Evolutionary conservation across 2,797 vertebrate species (phyloP).

Genomic region (Sebastes oblongus): DNA sequence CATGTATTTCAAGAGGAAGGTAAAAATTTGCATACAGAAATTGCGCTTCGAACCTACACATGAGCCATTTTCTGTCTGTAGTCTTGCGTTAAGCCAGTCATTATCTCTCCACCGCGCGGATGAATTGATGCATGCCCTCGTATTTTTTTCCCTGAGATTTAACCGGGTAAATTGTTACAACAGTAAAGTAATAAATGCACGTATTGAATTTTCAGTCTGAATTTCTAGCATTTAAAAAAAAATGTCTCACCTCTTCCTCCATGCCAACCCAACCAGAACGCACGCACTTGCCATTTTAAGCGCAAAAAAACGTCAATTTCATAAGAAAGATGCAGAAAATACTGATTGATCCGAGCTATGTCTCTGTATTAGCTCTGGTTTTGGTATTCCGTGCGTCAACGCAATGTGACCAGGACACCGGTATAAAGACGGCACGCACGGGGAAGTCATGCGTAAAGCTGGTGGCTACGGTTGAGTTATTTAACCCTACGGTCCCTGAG

Average conservation of each 20-base stretch:
- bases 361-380: slow-evolving; percentile 28
- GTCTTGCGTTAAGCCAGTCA: slow-evolving; percentile 34
- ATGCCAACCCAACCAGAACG: slow-evolving; percentile 43
- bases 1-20: neutral
- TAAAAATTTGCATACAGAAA: slow-evolving; percentile 16
- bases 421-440: slow-evolving; percentile 41
- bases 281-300: slow-evolving; percentile 57
- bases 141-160: neutral
- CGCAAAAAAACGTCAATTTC: slow-evolving; percentile 10
- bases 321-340: slow-evolving; percentile 10
- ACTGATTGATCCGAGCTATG: slow-evolving; percentile 23
- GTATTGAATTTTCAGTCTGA: neutral
- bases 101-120: slow-evolving; percentile 15
- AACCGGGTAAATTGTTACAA: slow-evolving; percentile 1
- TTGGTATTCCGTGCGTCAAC: slow-evolving; percentile 54
- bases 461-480: slow-evolving; percentile 51
- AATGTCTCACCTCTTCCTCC: slow-evolving; percentile 65
- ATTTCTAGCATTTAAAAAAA: neutral
- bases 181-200: neutral
- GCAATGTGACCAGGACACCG: slow-evolving; percentile 42
- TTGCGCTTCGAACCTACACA: slow-evolving; percentile 19
- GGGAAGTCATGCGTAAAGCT: slow-evolving; percentile 76
- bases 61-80: slow-evolving; percentile 23
- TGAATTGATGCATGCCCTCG: neutral
- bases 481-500: slow-evolving; percentile 72